Conservation (phyloP, 2,113 vertebrate genomes). For the Emberiza fucata region DNA sequence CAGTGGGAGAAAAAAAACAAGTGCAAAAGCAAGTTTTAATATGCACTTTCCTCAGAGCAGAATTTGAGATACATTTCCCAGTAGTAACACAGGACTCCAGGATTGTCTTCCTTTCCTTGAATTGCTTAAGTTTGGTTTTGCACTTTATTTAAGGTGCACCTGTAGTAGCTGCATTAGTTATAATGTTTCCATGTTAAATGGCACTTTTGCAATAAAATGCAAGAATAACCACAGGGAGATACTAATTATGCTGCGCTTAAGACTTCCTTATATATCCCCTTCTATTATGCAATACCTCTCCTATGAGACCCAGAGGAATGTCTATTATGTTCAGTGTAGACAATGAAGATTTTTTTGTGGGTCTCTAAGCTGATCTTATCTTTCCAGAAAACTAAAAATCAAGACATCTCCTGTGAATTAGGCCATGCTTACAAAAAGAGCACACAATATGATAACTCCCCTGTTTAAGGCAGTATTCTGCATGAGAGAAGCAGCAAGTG, state of each 20-base stretch:
- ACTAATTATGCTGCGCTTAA: not conserved
- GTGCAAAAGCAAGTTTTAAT: not conserved
- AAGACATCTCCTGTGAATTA: not conserved
- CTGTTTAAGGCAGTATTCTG: not conserved
- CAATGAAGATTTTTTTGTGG: not conserved
- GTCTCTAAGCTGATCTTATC: not conserved
- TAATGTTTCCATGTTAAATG: not conserved
- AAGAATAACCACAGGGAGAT: not conserved
- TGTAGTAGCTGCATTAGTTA: not conserved
- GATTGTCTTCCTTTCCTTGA: not conserved
- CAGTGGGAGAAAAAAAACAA: not conserved
- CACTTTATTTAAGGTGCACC: not conserved
- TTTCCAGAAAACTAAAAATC: not conserved
- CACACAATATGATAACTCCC: not conserved
- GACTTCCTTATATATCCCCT: not conserved
- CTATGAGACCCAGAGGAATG: not conserved
- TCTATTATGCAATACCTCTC: not conserved
- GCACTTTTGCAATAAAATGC: not conserved
- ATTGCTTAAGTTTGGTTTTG: not conserved
- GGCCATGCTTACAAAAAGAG: not conserved
- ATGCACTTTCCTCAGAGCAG: not conserved
- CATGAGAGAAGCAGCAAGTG: not conserved
- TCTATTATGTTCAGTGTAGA: not conserved
- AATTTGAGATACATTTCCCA: not conserved
- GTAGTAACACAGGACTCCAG: not conserved